phyloP scores from a whole-genome alignment of 2,113 vertebrate species.

The Aphelocoma coerulescens region DNA sequence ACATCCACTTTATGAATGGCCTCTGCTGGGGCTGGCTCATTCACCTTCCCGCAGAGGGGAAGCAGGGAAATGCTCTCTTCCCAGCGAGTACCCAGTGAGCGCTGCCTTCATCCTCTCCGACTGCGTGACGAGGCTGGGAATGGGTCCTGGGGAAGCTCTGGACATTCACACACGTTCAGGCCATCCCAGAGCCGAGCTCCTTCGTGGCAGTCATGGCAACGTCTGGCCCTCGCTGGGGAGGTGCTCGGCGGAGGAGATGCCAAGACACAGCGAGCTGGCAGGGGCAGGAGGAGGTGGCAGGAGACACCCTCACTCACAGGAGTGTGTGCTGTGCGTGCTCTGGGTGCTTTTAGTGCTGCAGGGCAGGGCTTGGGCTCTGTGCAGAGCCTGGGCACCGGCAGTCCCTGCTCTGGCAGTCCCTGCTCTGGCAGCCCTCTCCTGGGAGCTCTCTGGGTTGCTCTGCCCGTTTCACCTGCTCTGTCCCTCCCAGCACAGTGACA shows the following conservation, averaged over 20 bases:
- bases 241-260: rapidly evolving
- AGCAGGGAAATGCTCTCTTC: not conserved
- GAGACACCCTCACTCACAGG: rapidly evolving
- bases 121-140: not conserved
- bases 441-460: not conserved
- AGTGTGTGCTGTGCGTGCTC: rapidly evolving
- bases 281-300: not conserved
- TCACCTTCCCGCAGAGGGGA: not conserved
- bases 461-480: not conserved
- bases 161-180: not conserved
- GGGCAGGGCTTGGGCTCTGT: not conserved
- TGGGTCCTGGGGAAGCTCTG: not conserved
- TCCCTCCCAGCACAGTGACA: not conserved
- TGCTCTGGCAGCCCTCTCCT: not conserved
- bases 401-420: not conserved
- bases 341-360: not conserved
- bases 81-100: not conserved
- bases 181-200: not conserved
- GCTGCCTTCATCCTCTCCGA: not conserved
- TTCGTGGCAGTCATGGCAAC: rapidly evolving
- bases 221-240: not conserved
- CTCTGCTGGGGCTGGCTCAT: not conserved
- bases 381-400: not conserved
- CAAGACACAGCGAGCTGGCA: rapidly evolving
- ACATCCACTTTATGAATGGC: not conserved